Base-by-base conservation (phyloP, 2,888 invertebrate genomes). In the Pollenia labialis region DNA sequence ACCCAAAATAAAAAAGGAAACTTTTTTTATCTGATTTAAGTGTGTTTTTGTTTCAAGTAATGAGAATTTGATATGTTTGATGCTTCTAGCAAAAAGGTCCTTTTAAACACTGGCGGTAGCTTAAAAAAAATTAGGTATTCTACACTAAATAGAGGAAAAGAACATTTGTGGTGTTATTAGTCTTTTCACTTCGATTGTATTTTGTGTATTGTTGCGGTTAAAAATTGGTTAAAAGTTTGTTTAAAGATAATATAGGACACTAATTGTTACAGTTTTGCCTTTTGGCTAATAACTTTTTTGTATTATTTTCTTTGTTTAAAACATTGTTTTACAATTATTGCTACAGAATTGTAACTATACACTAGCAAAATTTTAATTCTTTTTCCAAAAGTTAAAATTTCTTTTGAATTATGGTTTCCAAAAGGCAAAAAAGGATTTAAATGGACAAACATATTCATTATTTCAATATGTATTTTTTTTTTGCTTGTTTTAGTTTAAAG, bases 51-150 rank as follows among this genome's bases (percentile, higher is more conserved):
- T 52, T 44, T 42, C 3, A 18, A 8, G 62, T 72, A 85, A 81
- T 81, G 81, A 74, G 77, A 64, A 62, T 77, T 79, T 77, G 81
- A 77, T 81, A 82, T 74, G 74, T 66, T 76, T 74, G 69, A 40
- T 48, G 74, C 74, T 69, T 18, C 4, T 32, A 16, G 68, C 81
- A 50, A 81, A 81, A 81, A 50, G 50, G 32, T 32, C 32, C 32
- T 32, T 66, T 48, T 42, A 32, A 71, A 58, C 14, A 76, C 18
- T n/a, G n/a, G 40, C 50, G 23, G 40, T 23, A 18, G 16, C n/a
- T 6, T 6, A 6, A 32, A 60, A 60, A 64, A 64, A 64, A 56
- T 52, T 77, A 74, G 18, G 50, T 68, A 77, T 81, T 68, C 62
- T 56, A 62, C 46, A 71, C 40, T 40, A 23, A 71, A 56, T 56